Evolutionary conservation across 2,113 vertebrate genomes (phyloP).

Genomic region (Orientallactaga bullata): DNA sequence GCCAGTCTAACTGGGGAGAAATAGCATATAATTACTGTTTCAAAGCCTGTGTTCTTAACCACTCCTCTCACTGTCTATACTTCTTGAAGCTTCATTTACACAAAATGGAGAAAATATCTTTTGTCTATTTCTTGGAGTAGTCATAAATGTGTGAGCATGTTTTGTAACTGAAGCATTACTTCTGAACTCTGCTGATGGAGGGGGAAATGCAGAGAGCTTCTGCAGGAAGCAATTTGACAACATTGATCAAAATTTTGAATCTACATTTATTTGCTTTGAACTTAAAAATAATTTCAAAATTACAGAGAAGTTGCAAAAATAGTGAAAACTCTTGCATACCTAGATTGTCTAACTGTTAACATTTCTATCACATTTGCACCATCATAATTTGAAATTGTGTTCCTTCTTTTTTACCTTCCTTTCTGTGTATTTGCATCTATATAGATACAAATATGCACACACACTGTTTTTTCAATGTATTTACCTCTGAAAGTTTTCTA

Average conservation of each 20-base stretch:
- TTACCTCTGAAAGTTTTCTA: neutral
- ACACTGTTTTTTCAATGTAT: neutral
- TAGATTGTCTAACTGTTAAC: neutral
- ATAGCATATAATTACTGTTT: conserved; percentile 73
- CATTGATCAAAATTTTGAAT: conserved; percentile 33
- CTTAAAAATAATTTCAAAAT: conserved; percentile 56
- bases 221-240: neutral
- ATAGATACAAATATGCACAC: no score
- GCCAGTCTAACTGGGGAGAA: conserved; percentile 68
- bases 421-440: neutral
- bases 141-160: conserved; percentile 1
- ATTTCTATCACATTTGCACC: neutral
- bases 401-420: neutral
- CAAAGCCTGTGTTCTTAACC: conserved; percentile 61
- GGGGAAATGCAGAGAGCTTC: neutral
- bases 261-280: conserved; percentile 30
- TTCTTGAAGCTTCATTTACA: conserved; percentile 57
- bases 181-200: neutral
- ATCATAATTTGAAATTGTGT: neutral
- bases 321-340: neutral
- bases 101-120: conserved; percentile 57
- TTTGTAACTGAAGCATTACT: conserved; percentile 42
- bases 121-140: conserved; percentile 22
- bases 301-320: conserved; percentile 24
- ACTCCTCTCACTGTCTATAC: conserved; percentile 49